Evolutionary conservation across 1,140 invertebrate genomes (phyloP), one percentile per base, ranked within the genome.

Genomic region (Leptonema lineaticorne): DNA sequence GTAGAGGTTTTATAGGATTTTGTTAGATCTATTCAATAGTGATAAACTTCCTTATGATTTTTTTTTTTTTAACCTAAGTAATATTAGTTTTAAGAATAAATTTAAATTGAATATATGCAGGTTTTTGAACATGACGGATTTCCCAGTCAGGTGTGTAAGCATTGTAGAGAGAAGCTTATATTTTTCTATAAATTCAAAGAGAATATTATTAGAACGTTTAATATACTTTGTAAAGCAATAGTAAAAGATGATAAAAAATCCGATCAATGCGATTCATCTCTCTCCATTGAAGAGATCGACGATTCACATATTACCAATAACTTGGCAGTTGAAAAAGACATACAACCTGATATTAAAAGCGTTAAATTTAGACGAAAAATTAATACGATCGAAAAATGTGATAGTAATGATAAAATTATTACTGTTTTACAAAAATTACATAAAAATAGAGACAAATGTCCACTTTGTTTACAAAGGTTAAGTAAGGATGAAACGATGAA

Each of bases 401-500:
- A 63, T 62, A 66, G 27, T 30, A 37, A 41, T 37, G 69, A 71
- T 29, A 68, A 68, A 68, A 24, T 65, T 18, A 46, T 60, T 2
- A 67, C 69, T 0, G 62, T 67, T 29, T 59, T 71, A n/a, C 69
- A 71, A 24, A 71, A 68, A 45, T 53, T 65, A 18, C 67, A 53
- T 30, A 65, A 68, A 45, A 71, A 71, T 50, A 20, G 67, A 1
- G 70, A 72, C 14, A 72, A 69, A 48, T 72, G 70, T 67, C 67
- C 67, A 16, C 63, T 75, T 67, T 71, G 76, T 74, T 60, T 74
- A 76, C 76, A 80, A 74, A 79, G 77, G 71, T 53, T 79, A 16
- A 63, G 74, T 30, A 68, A 76, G 69, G 77, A 77, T 64, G 71
- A 75, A 70, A 69, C 74, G 28, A 74, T 81, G 57, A 69, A 74